phyloP scores from a whole-genome alignment of 2,888 invertebrate genomes.

The Julus scanicus region DNA sequence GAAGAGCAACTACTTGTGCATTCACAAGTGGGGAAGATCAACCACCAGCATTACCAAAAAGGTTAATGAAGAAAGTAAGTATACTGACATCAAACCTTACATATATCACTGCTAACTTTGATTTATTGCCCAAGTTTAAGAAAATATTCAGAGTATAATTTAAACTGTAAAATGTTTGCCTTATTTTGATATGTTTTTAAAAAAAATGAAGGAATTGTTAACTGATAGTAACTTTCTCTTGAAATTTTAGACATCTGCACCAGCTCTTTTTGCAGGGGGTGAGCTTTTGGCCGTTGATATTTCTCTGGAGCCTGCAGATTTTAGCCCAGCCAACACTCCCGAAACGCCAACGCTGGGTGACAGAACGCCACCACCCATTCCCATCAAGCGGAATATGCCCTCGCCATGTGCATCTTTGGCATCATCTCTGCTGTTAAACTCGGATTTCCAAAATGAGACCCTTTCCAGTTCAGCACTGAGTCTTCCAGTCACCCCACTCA shows the following conservation, averaged over 20 bases:
- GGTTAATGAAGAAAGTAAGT: conserved; percentile 63
- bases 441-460: conserved; percentile 10
- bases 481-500: conserved; percentile 52
- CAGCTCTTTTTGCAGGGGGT: conserved; percentile 51
- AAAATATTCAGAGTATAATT: too few species aligned
- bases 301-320: conserved; percentile 51
- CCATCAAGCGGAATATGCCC: conserved; percentile 57
- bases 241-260: conserved; percentile 56
- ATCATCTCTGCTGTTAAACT: conserved; percentile 27
- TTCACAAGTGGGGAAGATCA: conserved; percentile 63
- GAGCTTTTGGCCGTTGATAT: conserved; percentile 57
- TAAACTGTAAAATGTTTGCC: too few species aligned
- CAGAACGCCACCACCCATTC: conserved; percentile 57
- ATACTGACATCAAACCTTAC: too few species aligned
- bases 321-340: conserved; percentile 49
- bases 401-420: conserved; percentile 55
- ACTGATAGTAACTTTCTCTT: not conserved
- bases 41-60: conserved; percentile 69
- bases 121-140: too few species aligned
- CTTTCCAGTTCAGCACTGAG: conserved; percentile 43
- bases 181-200: too few species aligned
- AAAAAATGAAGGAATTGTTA: not conserved
- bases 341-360: conserved; percentile 49
- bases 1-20: conserved; percentile 58
- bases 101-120: too few species aligned